These are phyloP conservation scores for Dendroctonus ponderosae DNA, from an alignment of 1,140 invertebrate genomes.

Conservation along the genomic window DNA sequence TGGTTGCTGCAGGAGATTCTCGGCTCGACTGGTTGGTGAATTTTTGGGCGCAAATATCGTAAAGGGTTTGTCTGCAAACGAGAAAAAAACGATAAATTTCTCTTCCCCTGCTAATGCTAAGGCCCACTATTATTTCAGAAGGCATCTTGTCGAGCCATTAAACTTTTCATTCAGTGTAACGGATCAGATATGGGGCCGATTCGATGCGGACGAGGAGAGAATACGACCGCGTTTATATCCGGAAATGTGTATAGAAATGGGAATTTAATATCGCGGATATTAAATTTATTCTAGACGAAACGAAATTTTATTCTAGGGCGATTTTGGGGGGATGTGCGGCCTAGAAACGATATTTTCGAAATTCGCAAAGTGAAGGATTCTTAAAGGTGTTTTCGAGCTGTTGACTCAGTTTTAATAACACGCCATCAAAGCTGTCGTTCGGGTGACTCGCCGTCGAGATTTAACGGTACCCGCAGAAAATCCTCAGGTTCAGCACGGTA, in stretches of 20 bases:
- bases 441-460: too few relatives aligned
- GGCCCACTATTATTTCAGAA: conserved; percentile 9
- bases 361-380: background rate
- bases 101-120: background rate
- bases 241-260: conserved; percentile 5
- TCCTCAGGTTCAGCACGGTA: too few relatives aligned
- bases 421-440: too few relatives aligned
- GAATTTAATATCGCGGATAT: conserved; percentile 9
- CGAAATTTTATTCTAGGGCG: conserved; percentile 7
- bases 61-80: conserved; percentile 57
- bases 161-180: conserved; percentile 15
- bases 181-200: conserved; percentile 12
- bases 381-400: background rate
- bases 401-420: too few relatives aligned
- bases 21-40: conserved; percentile 53
- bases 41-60: conserved; percentile 61
- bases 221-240: conserved; percentile 13
- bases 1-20: conserved; percentile 50
- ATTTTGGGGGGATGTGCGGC: conserved; percentile 1
- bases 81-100: conserved; percentile 24
- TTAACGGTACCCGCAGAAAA: too few relatives aligned
- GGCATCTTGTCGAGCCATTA: conserved; percentile 6
- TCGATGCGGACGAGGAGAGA: conserved; percentile 8
- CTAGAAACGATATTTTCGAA: background rate
- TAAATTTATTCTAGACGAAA: conserved; percentile 12